These are phyloP conservation scores for Dendrocopos noguchii DNA, from an alignment of 2,113 vertebrate genomes.

Conservation along the genomic window DNA sequence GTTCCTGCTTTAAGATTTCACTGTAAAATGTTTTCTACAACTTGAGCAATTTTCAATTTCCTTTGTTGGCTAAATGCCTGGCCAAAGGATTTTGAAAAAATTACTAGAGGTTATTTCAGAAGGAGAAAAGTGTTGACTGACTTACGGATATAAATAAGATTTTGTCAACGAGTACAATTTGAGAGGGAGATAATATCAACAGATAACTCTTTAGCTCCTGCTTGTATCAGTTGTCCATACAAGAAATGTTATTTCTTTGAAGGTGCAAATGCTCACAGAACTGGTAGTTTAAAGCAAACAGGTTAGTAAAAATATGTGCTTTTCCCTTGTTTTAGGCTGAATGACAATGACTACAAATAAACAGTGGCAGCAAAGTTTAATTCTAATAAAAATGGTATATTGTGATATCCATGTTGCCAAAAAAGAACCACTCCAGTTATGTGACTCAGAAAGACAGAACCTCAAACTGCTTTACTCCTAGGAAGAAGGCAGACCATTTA, in stretches of 20 bases:
- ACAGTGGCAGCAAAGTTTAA: neutral
- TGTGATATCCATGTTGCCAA: neutral
- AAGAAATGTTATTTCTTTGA: neutral
- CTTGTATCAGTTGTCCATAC: neutral
- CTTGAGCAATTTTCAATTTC: neutral
- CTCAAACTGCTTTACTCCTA: neutral
- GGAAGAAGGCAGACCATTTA: neutral
- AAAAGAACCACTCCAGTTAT: neutral
- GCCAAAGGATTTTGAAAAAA: neutral
- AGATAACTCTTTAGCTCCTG: neutral
- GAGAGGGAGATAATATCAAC: neutral
- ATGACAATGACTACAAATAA: neutral
- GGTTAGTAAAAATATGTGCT: neutral
- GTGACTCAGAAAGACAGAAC: neutral
- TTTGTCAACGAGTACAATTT: neutral
- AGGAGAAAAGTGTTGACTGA: neutral
- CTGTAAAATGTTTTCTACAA: neutral
- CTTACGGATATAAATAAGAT: neutral
- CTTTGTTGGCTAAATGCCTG: neutral
- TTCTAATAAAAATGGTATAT: neutral
- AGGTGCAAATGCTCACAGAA: neutral
- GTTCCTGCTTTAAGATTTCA: neutral
- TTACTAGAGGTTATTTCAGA: neutral
- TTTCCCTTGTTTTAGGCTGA: neutral
- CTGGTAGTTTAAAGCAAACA: neutral